A percentile compares a stretch with the other conserved stretches of the same genome.
phyloP scores from a whole-genome alignment of 1,140 invertebrate genomes.

The Atta texana region DNA sequence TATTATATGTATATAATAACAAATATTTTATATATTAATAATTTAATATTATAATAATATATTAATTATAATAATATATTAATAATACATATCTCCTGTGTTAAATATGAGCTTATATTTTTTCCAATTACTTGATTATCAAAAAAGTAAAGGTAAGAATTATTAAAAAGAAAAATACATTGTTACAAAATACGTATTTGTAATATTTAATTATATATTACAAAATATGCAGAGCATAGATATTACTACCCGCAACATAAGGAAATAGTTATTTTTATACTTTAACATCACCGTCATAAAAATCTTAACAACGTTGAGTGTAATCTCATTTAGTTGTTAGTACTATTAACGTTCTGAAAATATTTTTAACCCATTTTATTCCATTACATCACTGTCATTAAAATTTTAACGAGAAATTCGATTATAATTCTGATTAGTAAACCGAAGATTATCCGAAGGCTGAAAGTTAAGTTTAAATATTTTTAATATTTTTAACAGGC shows the following conservation, averaged over 20 bases:
- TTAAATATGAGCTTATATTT: background rate
- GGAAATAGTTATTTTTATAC: background rate
- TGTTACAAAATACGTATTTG: background rate
- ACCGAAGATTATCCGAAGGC: background rate
- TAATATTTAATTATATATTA: background rate
- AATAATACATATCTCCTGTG: too few relatives aligned
- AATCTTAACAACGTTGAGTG: background rate
- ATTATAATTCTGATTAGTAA: background rate
- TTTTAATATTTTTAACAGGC: background rate
- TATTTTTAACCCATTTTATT: background rate
- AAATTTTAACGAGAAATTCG: background rate
- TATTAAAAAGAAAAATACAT: background rate
- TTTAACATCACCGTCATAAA: background rate
- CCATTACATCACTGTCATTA: background rate
- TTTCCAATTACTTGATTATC: background rate
- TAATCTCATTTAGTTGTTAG: background rate
- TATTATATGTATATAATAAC: too few relatives aligned
- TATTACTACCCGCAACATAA: background rate
- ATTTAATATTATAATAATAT: too few relatives aligned
- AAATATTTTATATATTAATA: too few relatives aligned
- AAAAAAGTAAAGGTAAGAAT: background rate
- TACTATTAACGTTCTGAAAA: background rate
- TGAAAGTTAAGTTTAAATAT: background rate
- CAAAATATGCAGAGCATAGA: background rate
- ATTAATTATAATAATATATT: too few relatives aligned